Percentiles rank a stretch among this genome's conserved stretches.
phyloP scores from a whole-genome alignment of 2,113 vertebrate species.

The Willisornis vidua region DNA sequence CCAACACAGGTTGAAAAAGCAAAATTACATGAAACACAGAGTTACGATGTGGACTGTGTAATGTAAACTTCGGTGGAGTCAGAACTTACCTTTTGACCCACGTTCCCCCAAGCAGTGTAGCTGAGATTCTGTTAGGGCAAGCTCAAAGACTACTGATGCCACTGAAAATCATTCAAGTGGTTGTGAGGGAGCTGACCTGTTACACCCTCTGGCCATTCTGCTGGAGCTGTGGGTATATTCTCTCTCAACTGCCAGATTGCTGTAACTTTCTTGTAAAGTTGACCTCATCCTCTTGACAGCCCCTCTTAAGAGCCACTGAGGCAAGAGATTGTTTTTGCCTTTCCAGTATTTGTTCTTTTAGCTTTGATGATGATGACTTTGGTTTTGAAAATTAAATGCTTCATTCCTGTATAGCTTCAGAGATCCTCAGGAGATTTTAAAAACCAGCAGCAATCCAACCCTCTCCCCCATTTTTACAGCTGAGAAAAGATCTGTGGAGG shows the following conservation, averaged over 20 bases:
- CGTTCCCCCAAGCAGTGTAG: neutral
- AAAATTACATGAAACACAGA: neutral
- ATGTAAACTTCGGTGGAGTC: neutral
- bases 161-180: neutral
- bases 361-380: neutral
- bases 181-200: slow-evolving; percentile 21
- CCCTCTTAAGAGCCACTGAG: neutral
- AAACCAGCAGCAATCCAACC: neutral
- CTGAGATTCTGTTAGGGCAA: neutral
- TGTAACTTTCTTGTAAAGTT: neutral
- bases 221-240: neutral
- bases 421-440: neutral
- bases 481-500: neutral
- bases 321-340: neutral
- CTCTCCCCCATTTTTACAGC: neutral
- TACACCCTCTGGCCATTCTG: neutral
- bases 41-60: neutral
- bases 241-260: slow-evolving; percentile 22
- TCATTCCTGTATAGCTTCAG: neutral
- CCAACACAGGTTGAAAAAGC: neutral
- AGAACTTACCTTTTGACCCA: neutral
- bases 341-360: neutral
- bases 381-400: neutral
- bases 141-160: neutral
- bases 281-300: slow-evolving; percentile 14